phyloP scores from a whole-genome alignment of 2,113 vertebrate genomes.

The Oceanites oceanicus region DNA sequence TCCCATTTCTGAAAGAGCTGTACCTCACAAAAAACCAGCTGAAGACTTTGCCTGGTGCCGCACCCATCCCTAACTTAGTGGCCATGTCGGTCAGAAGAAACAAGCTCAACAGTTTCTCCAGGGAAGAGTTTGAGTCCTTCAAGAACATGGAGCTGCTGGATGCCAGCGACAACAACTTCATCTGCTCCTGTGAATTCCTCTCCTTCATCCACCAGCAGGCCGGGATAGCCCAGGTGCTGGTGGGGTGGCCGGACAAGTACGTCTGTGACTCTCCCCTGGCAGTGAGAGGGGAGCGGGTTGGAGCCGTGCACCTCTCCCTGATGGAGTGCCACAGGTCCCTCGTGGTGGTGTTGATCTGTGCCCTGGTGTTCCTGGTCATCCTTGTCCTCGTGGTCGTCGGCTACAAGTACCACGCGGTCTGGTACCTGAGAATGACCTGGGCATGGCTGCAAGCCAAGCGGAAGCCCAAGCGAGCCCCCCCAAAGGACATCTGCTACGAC shows the following conservation, averaged over 20 bases:
- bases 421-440: conserved; percentile 90
- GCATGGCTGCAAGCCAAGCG: conserved; percentile 88
- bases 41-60: conserved; percentile 71
- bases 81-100: conserved; percentile 79
- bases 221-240: conserved; percentile 1
- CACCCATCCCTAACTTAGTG: conserved; percentile 67
- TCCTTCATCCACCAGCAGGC: conserved; percentile 64
- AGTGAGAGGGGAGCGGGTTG: conserved; percentile 66
- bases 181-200: conserved; percentile 88
- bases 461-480: conserved; percentile 55
- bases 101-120: conserved; percentile 73
- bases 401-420: conserved; percentile 77
- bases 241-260: conserved; percentile 74
- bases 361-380: conserved; percentile 46
- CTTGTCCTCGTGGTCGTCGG: conserved; percentile 37
- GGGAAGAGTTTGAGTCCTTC: conserved; percentile 72
- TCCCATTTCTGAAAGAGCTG: conserved; percentile 81
- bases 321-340: conserved; percentile 77
- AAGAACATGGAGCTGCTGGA: conserved; percentile 72
- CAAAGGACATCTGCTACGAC: conserved; percentile 71
- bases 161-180: conserved; percentile 80
- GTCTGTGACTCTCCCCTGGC: conserved; percentile 82
- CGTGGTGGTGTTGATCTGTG: conserved; percentile 72
- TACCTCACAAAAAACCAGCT: conserved; percentile 85
- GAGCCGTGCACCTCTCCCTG: conserved; percentile 41